phyloP scores from a whole-genome alignment of 2,888 invertebrate species.

The Eristalinus aeneus region DNA sequence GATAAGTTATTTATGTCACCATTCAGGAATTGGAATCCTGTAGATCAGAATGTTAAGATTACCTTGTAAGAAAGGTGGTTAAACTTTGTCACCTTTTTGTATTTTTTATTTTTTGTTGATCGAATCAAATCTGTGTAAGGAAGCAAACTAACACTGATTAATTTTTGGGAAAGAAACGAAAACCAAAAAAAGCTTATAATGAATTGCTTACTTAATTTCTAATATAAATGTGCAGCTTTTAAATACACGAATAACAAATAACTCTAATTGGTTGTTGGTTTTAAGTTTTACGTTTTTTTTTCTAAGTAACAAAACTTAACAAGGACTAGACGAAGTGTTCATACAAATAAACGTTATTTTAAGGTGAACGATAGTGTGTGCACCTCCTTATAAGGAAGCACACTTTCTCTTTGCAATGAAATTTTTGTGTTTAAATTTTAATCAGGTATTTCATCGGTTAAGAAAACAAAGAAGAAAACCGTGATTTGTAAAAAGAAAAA shows the following conservation, averaged over 20 bases:
- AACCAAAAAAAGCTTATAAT: conserved; percentile 28
- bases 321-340: background rate
- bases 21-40: conserved; percentile 20
- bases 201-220: conserved; percentile 30
- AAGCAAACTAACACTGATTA: conserved; percentile 28
- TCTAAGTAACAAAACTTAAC: background rate
- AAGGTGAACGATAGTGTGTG: too few species aligned
- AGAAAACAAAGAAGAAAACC: too few species aligned
- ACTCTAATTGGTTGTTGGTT: conserved; percentile 17
- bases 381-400: too few species aligned
- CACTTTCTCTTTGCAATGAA: too few species aligned
- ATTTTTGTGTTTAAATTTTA: too few species aligned
- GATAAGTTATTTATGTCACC: conserved; percentile 5
- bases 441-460: too few species aligned
- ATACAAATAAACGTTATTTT: too few species aligned
- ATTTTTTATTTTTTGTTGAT: conserved; percentile 3
- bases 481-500: too few species aligned
- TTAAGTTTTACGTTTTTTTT: background rate
- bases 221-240: conserved; percentile 46
- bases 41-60: background rate
- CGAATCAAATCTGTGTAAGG: conserved; percentile 1
- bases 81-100: conserved; percentile 56
- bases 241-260: conserved; percentile 25
- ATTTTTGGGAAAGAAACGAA: conserved; percentile 25
- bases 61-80: conserved; percentile 42